Conservation (phyloP, 1,140 invertebrate genomes). For the Polypedilum vanderplanki region DNA sequence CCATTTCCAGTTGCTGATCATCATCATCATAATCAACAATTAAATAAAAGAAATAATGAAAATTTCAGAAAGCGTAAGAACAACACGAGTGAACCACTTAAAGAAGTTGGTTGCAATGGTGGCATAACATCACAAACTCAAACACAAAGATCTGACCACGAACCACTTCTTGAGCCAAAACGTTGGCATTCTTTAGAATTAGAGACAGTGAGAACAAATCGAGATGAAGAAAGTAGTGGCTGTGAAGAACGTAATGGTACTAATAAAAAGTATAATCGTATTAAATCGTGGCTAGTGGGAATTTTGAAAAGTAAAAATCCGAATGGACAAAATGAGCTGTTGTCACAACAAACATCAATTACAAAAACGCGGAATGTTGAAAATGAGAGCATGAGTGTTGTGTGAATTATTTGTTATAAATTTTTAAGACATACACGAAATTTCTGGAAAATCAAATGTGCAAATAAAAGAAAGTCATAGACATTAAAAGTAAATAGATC, state of each 20-base stretch:
- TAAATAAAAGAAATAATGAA: constrained; percentile 21
- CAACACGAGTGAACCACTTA: neutral
- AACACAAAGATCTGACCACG: constrained; percentile 36
- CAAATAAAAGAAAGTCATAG: constrained; percentile 12
- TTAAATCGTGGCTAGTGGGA: constrained; percentile 61
- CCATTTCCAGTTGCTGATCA: constrained; percentile 35
- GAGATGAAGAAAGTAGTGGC: constrained; percentile 29
- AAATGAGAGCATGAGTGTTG: constrained; percentile 18
- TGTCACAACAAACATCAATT: neutral
- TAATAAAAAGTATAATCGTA: constrained; percentile 45
- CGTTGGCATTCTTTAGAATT: constrained; percentile 73
- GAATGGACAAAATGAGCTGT: constrained; percentile 45
- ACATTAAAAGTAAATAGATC: neutral
- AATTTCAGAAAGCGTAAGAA: constrained; percentile 6
- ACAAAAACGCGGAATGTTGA: neutral
- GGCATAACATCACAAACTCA: neutral
- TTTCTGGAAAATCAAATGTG: neutral
- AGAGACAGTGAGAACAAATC: constrained; percentile 48
- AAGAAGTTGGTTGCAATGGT: constrained; percentile 29
- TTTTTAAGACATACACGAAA: neutral
- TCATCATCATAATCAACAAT: neutral
- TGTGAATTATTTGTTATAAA: neutral
- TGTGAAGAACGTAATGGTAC: constrained; percentile 42
- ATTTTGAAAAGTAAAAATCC: constrained; percentile 42
- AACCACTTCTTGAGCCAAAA: constrained; percentile 51